Base-by-base conservation (phyloP, 2,113 vertebrate genomes). In the Pica pica region DNA sequence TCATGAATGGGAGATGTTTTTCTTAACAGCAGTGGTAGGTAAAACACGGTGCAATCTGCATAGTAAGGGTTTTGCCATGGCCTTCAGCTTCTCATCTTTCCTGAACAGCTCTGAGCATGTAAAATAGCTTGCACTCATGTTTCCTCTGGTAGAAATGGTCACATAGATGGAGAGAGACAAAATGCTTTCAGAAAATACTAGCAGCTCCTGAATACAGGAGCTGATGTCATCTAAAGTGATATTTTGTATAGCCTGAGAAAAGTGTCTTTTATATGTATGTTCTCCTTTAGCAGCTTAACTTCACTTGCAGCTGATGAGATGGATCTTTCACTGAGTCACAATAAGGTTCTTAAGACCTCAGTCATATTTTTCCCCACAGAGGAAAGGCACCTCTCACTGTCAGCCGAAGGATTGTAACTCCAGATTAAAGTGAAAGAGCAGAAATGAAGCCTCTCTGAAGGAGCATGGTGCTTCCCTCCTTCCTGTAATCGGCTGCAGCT, bases 1-100 rank as follows among this genome's bases (percentile, higher is more conserved):
- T 84, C 7, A 14, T 11, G 21, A 57, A 4, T 20, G 31, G 44
- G 22, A 37, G 49, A 68, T 60, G 28, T 49, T 57, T 73, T 28
- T 52, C 28, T 57, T 64, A 27, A 68, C 18, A 46, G 33, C 7
- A 44, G 13, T 3, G 6, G 31, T 5, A 61, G 16, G 13, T 44
- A 57, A 87, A 93, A 68, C 1, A 2, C 0, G 0, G 19, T 39
- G 7, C 41, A 27, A 30, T 30, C 6, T 6, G 27, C 19, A n/a
- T 26, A 3, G 13, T 28, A 49, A 75, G 39, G 28, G 28, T 39
- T 88, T 82, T 83, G 47, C 27, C 42, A 27, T 9, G 15, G 69
- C 60, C 63, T 93, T 79, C 67, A 71, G 53, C 65, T 83, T 91
- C 44, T 83, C 49, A 39, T 89, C 67, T n/a, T 76, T 79, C 44